Conservation (phyloP, 1,140 invertebrate genomes). For the Cotesia glomerata region DNA sequence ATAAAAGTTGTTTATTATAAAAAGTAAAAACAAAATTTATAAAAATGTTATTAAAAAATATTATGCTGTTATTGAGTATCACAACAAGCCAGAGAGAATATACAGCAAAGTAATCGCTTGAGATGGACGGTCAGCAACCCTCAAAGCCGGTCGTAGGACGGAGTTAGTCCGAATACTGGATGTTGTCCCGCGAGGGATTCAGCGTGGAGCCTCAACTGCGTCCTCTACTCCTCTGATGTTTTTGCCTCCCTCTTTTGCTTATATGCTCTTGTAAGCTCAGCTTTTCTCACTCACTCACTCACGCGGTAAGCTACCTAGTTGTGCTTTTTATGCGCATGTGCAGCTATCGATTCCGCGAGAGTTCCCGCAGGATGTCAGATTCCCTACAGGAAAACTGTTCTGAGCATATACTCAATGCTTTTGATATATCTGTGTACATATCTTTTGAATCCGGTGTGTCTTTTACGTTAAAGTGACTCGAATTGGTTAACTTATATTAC, state of each 20-base stretch:
- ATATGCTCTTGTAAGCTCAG: slow-evolving; percentile 14
- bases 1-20: not conserved
- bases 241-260: slow-evolving; percentile 25
- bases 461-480: not conserved
- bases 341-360: slow-evolving; percentile 57
- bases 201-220: slow-evolving; percentile 50
- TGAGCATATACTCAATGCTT: not conserved
- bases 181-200: slow-evolving; percentile 56
- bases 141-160: slow-evolving; percentile 42
- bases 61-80: too few relatives aligned
- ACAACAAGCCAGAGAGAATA: not conserved
- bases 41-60: too few relatives aligned
- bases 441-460: not conserved
- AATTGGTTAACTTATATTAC: not conserved
- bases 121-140: slow-evolving; percentile 25
- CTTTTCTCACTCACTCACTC: slow-evolving; percentile 4
- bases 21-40: too few relatives aligned
- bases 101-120: not conserved
- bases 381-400: slow-evolving; percentile 20
- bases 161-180: slow-evolving; percentile 53
- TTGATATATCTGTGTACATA: not conserved
- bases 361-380: slow-evolving; percentile 48
- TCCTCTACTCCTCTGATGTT: slow-evolving; percentile 22
- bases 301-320: slow-evolving; percentile 27
- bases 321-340: slow-evolving; percentile 52